Evolutionary conservation across 1,140 invertebrate species (phyloP), one percentile per base, ranked within the genome.

Genomic region (Hylyphantes graminicola): DNA sequence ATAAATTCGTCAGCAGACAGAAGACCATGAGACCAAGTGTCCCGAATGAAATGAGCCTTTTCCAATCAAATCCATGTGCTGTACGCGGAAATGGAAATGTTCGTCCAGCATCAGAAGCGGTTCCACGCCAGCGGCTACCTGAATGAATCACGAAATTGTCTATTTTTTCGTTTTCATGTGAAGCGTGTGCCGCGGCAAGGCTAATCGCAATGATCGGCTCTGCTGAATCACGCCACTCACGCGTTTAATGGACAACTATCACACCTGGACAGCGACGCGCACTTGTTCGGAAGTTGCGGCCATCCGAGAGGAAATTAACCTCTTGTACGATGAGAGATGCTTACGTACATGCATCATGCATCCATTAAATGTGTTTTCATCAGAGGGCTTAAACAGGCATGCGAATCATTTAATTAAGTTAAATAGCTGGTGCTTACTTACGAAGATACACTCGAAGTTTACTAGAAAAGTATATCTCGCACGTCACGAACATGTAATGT

Each of bases 141-240:
- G 73, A 48, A 77, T 77, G 75, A 77, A 77, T 77, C 75, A 77
- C 75, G 75, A 59, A 75, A 75, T 73, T 53, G 70, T 73, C 57
- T 21, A 21, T 61, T 50, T 35, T 35, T 35, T 35, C 35, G 35
- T 35, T 35, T 35, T 35, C 35, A 35, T 35, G 35, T 35, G 35
- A 35, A 35, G 35, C 35, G 35, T 35, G 35, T 35, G 21, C 55
- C 61, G 73, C n/a, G 73, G 21, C 12, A 35, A 35, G 35, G 61
- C 75, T 77, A 77, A 77, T 77, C 75, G 75, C 75, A 77, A 77
- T 77, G 75, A 77, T 77, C 75, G 75, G 59, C 59, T 65, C 48
- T 63, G 51, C 75, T 77, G 75, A 77, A 77, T 77, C 75, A 77
- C 75, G 68, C 68, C 50, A 77, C 63, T 77, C 75, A 77, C 75